Conservation (phyloP, 92 coral and sea anemone genomes). For the Porites lobata region DNA sequence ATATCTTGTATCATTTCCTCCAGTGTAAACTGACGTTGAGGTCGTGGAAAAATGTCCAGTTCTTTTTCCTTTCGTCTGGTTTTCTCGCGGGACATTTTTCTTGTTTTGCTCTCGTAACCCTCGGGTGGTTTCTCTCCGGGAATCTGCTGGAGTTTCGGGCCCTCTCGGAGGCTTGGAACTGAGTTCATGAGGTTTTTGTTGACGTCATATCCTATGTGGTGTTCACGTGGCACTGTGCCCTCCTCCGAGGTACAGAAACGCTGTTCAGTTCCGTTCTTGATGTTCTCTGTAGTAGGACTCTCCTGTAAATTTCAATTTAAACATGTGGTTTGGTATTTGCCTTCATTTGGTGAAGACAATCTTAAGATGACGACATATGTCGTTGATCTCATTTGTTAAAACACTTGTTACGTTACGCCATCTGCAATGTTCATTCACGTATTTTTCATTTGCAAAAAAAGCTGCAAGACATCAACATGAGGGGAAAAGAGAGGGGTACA, state of each 20-base stretch:
- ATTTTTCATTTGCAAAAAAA: no score
- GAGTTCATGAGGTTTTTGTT: constrained; percentile 27
- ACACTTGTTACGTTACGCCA: no score
- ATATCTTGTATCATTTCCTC: constrained; percentile 81
- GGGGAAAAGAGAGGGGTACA: no score
- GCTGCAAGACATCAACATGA: no score
- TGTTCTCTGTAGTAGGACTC: background rate
- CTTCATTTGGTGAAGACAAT: no score
- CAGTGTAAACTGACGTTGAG: constrained; percentile 69
- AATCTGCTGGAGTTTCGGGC: background rate
- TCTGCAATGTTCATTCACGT: no score
- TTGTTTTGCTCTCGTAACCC: constrained; percentile 1
- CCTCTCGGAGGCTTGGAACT: background rate
- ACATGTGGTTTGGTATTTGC: background rate
- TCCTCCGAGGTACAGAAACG: background rate
- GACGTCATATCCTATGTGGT: constrained; percentile 9
- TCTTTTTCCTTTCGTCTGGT: constrained; percentile 35
- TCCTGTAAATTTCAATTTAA: background rate
- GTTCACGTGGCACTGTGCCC: background rate
- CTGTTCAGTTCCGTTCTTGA: background rate
- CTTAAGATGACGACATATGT: no score
- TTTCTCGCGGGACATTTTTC: constrained; percentile 23
- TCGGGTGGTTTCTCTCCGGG: constrained; percentile 37
- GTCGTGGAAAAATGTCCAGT: constrained; percentile 69
- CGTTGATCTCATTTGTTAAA: no score